Conservation (phyloP, 2,113 vertebrate species). For the Galbula dea region DNA sequence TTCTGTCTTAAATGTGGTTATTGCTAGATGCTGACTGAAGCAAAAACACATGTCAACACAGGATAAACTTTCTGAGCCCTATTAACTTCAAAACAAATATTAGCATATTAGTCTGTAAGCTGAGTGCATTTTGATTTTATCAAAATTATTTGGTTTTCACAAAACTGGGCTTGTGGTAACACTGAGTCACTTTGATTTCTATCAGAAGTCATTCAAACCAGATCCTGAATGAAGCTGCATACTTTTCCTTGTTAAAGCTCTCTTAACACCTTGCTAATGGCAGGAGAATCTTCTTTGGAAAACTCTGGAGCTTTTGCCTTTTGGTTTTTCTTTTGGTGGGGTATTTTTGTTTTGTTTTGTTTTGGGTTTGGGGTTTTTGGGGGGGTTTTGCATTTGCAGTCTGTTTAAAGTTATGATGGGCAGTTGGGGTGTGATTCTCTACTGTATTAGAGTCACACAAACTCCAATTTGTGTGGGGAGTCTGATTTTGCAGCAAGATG, state of each 20-base stretch:
- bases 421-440: neutral
- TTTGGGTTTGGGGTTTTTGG: too few species aligned
- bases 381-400: neutral
- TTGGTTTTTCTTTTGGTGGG: too few species aligned
- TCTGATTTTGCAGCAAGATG: neutral
- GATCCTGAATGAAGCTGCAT: neutral
- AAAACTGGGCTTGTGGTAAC: neutral
- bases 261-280: neutral
- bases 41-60: neutral
- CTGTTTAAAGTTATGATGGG: neutral
- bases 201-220: neutral
- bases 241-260: neutral
- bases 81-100: neutral
- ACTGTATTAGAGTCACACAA: neutral
- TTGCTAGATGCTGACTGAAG: neutral
- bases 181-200: neutral
- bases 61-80: neutral
- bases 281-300: neutral
- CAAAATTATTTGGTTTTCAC: neutral
- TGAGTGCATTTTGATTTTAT: neutral
- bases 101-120: neutral
- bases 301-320: neutral
- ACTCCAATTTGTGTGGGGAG: neutral
- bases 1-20: neutral
- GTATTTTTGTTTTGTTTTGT: too few species aligned